Percentiles rank a stretch among this genome's conserved stretches.
These are phyloP conservation scores for Chloroceryle inda DNA, from an alignment of 2,797 vertebrate species.

Conservation along the genomic window DNA sequence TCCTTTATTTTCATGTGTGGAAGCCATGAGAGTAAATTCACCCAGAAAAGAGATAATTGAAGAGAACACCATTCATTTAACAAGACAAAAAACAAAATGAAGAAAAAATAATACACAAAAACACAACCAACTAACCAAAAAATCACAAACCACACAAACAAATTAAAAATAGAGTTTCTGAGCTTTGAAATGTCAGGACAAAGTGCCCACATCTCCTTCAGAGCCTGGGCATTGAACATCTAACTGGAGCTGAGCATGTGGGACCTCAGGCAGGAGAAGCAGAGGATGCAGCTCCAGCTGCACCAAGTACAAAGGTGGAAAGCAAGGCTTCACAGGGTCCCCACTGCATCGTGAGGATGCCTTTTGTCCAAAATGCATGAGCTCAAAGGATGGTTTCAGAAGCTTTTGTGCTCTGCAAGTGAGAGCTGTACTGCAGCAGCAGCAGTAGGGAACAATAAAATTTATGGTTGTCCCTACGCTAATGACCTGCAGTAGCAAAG, in stretches of 20 bases:
- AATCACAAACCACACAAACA: not conserved
- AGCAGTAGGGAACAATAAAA: not conserved
- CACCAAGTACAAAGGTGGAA: not conserved
- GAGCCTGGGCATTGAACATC: not conserved
- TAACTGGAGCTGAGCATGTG: not conserved
- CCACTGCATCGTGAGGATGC: rapidly evolving
- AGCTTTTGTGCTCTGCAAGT: not conserved
- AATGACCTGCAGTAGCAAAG: conserved; percentile 36
- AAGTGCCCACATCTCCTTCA: not conserved
- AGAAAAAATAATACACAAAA: no score
- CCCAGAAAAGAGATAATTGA: not conserved
- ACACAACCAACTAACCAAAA: no score
- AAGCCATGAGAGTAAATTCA: not conserved
- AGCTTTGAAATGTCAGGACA: not conserved
- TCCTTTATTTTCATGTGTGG: not conserved
- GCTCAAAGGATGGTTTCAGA: not conserved
- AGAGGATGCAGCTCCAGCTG: not conserved
- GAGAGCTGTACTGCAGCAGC: rapidly evolving
- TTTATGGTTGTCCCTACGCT: conserved; percentile 43
- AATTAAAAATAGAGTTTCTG: not conserved
- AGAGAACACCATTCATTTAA: not conserved
- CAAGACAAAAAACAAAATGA: not conserved
- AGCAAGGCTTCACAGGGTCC: not conserved
- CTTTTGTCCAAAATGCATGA: not conserved
- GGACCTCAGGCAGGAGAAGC: not conserved